Evolutionary conservation across 1,140 invertebrate genomes (phyloP).

Genomic region (Dendrolimus punctatus): DNA sequence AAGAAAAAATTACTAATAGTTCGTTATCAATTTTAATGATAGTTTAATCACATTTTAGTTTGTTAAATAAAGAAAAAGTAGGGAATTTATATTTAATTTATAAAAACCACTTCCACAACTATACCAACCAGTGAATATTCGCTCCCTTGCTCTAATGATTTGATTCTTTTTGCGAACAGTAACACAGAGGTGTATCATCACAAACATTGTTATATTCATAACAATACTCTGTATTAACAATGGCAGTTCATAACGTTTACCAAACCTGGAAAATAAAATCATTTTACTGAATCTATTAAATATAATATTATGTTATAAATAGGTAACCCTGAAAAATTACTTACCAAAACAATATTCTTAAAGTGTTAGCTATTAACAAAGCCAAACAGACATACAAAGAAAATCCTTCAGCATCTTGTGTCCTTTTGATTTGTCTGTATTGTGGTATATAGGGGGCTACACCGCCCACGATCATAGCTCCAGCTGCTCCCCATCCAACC

Average conservation of each 20-base stretch:
- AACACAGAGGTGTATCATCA: conserved; percentile 96
- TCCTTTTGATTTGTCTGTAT: conserved; percentile 92
- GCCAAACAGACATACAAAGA: conserved; percentile 97
- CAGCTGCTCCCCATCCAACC: conserved; percentile 79
- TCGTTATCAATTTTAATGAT: too few relatives aligned
- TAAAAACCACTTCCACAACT: not conserved
- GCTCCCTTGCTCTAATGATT: conserved; percentile 82
- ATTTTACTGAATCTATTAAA: not conserved
- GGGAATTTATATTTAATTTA: too few relatives aligned
- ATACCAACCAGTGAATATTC: conserved; percentile 88
- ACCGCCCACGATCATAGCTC: conserved; percentile 94
- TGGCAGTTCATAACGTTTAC: conserved; percentile 95
- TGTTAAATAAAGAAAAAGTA: too few relatives aligned
- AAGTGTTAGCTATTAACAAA: conserved; percentile 94
- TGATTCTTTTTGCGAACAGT: conserved; percentile 88
- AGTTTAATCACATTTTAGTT: too few relatives aligned
- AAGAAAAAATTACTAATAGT: too few relatives aligned
- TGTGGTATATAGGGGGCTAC: conserved; percentile 91
- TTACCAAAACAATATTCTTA: conserved; percentile 98
- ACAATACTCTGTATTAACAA: conserved; percentile 96
- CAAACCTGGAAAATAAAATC: conserved; percentile 85
- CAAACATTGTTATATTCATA: conserved; percentile 97
- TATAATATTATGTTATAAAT: not conserved
- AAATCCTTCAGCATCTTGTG: conserved; percentile 95
- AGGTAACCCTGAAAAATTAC: conserved; percentile 33